Evolutionary conservation across 2,888 invertebrate species (phyloP).

Genomic region (Scotopteryx bipunctaria): DNA sequence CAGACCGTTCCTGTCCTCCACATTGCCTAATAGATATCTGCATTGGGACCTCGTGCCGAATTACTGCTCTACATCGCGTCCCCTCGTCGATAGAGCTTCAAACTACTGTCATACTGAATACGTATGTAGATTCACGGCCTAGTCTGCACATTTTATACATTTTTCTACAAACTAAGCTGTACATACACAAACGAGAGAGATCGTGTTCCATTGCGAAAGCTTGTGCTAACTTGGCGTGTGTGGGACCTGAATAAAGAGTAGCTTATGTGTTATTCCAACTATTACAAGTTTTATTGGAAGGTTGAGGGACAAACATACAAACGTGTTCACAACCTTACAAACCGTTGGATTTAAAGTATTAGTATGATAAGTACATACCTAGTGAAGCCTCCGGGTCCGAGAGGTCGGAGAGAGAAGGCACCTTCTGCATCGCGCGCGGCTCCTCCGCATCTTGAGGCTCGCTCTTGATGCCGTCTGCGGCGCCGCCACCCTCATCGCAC

Average conservation of each 20-base stretch:
- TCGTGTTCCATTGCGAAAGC: no score
- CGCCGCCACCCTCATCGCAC: constrained; percentile 85
- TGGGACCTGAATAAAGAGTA: no score
- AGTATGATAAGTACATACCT: constrained; percentile 89
- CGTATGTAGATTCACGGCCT: no score
- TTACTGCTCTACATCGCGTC: constrained; percentile 16
- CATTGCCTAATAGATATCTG: constrained; percentile 9
- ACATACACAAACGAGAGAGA: no score
- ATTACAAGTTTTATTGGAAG: no score
- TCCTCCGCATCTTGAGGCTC: constrained; percentile 84
- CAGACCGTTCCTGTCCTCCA: constrained; percentile 4
- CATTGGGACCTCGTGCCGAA: constrained; percentile 15
- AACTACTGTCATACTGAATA: not conserved
- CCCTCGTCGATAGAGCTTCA: constrained; percentile 5
- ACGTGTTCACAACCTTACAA: no score
- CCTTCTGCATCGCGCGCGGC: constrained; percentile 91
- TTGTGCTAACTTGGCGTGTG: no score
- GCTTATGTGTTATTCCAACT: no score
- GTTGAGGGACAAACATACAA: no score
- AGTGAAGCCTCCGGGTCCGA: constrained; percentile 95
- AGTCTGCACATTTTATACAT: not conserved
- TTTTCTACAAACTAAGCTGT: no score
- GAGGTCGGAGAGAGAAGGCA: constrained; percentile 94
- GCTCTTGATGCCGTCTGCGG: constrained; percentile 82
- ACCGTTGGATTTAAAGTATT: no score